Percentiles rank a stretch among this genome's conserved stretches.
These are phyloP conservation scores for Lacanobia oleracea DNA, from an alignment of 2,888 invertebrate species.

Conservation along the genomic window DNA sequence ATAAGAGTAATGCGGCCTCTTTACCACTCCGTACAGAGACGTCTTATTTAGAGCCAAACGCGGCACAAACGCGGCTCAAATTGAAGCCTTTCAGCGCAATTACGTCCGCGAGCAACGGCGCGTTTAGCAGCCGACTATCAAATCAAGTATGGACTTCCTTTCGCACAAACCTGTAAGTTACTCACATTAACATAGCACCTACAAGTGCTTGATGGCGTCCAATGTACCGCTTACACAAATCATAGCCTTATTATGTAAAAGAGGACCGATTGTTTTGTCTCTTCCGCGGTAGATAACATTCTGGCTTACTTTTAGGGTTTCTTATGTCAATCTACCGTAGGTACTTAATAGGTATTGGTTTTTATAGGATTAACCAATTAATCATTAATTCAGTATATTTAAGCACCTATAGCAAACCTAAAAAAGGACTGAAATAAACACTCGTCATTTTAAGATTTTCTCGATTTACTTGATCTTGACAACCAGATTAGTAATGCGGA, in stretches of 20 bases:
- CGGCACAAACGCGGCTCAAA: conserved; percentile 84
- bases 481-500: neutral
- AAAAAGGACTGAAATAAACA: neutral
- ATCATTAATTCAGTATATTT: too few relatives aligned
- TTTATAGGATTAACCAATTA: too few relatives aligned
- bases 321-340: neutral
- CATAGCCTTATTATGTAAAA: conserved; percentile 45
- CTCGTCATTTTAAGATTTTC: neutral
- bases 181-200: conserved; percentile 73
- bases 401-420: too few relatives aligned
- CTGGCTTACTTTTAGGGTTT: neutral
- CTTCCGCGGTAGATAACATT: conserved; percentile 6
- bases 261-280: conserved; percentile 38
- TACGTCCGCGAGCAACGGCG: conserved; percentile 79
- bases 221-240: conserved; percentile 62
- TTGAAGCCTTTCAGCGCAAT: conserved; percentile 89
- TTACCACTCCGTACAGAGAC: conserved; percentile 85
- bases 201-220: conserved; percentile 53
- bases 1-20: conserved; percentile 88
- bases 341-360: neutral
- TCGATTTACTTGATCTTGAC: neutral
- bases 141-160: conserved; percentile 78
- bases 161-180: conserved; percentile 71
- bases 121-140: conserved; percentile 85
- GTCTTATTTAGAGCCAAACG: conserved; percentile 89